A percentile compares a stretch with the other conserved stretches of the same genome.
Conservation (phyloP, 2,113 vertebrate genomes). For the Ammodytes dubius region DNA sequence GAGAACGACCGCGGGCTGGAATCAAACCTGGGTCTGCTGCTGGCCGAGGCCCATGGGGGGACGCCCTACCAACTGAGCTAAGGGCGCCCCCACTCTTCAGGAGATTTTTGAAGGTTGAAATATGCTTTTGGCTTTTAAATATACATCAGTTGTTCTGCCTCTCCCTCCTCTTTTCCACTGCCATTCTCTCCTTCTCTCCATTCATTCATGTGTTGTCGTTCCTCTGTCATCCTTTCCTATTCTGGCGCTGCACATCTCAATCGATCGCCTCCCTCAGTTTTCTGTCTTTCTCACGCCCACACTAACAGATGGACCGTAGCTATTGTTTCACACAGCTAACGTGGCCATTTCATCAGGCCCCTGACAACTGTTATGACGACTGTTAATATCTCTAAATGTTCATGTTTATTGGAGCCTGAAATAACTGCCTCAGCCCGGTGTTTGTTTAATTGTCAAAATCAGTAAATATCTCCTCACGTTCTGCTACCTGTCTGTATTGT, state of each 20-base stretch:
- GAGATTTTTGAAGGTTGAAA: conserved; percentile 19
- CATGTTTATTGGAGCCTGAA: background rate
- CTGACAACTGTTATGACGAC: conserved; percentile 35
- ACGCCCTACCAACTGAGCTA: no score
- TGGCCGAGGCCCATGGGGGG: no score
- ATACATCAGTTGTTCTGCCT: conserved; percentile 38
- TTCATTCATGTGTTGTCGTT: conserved; percentile 9
- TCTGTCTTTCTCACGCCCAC: conserved; percentile 59
- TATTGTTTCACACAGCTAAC: conserved; percentile 55
- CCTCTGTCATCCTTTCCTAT: background rate
- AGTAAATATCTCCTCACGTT: no score
- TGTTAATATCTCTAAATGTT: background rate
- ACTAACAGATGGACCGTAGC: conserved; percentile 53
- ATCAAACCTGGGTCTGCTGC: no score
- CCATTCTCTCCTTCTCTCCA: conserved; percentile 8
- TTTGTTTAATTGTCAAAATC: background rate
- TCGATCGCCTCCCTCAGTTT: conserved; percentile 8
- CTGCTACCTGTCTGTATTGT: background rate
- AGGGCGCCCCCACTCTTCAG: no score
- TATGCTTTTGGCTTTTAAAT: conserved; percentile 22
- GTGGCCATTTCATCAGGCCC: conserved; percentile 27
- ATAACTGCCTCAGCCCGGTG: background rate
- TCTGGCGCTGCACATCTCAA: conserved; percentile 14
- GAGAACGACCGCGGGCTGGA: no score
- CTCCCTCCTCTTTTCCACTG: background rate